These are phyloP conservation scores for Seriola rivoliana DNA, from an alignment of 2,113 vertebrate species.

Conservation along the genomic window DNA sequence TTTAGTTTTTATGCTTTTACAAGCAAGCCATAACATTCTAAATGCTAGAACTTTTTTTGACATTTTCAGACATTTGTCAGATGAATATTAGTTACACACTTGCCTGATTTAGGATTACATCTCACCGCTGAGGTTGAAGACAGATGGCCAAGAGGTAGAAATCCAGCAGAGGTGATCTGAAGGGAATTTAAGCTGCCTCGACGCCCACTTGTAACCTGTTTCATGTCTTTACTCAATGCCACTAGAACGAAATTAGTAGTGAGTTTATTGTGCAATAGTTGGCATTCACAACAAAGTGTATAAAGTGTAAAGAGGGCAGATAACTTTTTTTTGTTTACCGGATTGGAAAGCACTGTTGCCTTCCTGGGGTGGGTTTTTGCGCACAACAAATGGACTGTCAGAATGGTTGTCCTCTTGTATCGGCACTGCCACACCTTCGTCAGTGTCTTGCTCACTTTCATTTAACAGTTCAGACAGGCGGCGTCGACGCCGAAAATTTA, in stretches of 20 bases:
- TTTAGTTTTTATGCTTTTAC: not conserved
- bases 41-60: not conserved
- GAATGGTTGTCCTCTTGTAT: conserved; percentile 74
- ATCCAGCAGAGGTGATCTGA: conserved; percentile 73
- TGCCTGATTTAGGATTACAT: conserved; percentile 91
- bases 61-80: not conserved
- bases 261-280: not conserved
- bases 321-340: conserved; percentile 73
- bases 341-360: conserved; percentile 84
- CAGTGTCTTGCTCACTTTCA: conserved; percentile 71
- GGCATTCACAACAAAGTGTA: not conserved
- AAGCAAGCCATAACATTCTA: not conserved
- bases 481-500: conserved; percentile 86
- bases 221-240: conserved; percentile 82
- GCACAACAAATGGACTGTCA: conserved; percentile 86
- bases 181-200: conserved; percentile 83
- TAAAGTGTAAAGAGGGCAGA: not conserved
- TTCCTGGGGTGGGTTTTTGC: conserved; percentile 78
- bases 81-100: conserved; percentile 41
- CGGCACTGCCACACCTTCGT: conserved; percentile 18
- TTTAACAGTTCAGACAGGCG: conserved; percentile 86
- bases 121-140: conserved; percentile 72
- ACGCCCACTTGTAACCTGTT: conserved; percentile 73
- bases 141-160: conserved; percentile 66
- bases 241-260: conserved; percentile 62